Conservation (phyloP, 2,888 invertebrate species). For the Tricholauxania praeusta region DNA sequence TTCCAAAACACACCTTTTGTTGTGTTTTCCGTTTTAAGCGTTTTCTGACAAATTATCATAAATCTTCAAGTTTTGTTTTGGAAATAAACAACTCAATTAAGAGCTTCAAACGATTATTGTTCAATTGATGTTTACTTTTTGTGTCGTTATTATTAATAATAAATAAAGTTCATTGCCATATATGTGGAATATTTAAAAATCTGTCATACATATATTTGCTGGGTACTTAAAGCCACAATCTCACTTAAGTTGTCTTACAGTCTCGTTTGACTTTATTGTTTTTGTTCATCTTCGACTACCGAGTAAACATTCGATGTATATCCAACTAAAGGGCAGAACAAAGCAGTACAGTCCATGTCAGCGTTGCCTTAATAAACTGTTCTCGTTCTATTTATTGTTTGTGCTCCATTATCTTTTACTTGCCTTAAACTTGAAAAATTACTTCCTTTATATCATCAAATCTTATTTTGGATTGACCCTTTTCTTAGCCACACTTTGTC, state of each 20-base stretch:
- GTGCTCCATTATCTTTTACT: background rate
- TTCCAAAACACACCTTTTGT: too few relatives aligned
- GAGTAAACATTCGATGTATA: background rate
- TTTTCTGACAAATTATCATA: too few relatives aligned
- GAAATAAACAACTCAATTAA: too few relatives aligned
- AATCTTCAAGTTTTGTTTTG: too few relatives aligned
- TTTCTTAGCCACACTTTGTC: background rate
- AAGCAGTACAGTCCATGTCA: background rate
- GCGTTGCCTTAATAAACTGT: background rate
- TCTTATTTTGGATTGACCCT: constrained; percentile 21
- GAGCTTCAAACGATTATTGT: too few relatives aligned
- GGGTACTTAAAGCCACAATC: background rate
- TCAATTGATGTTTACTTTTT: too few relatives aligned
- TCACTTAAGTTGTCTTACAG: background rate
- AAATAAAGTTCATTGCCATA: too few relatives aligned
- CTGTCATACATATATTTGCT: background rate
- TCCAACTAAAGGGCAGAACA: background rate
- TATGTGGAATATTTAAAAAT: too few relatives aligned
- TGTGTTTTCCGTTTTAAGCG: too few relatives aligned
- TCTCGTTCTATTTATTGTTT: background rate
- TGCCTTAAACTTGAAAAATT: constrained; percentile 15
- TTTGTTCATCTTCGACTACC: background rate
- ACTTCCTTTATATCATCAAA: constrained; percentile 19
- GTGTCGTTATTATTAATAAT: too few relatives aligned
- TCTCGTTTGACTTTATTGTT: background rate